A percentile compares a stretch with the other conserved stretches of the same genome.
phyloP scores from a whole-genome alignment of 2,888 invertebrate genomes.

The Amaurobius ferox region DNA sequence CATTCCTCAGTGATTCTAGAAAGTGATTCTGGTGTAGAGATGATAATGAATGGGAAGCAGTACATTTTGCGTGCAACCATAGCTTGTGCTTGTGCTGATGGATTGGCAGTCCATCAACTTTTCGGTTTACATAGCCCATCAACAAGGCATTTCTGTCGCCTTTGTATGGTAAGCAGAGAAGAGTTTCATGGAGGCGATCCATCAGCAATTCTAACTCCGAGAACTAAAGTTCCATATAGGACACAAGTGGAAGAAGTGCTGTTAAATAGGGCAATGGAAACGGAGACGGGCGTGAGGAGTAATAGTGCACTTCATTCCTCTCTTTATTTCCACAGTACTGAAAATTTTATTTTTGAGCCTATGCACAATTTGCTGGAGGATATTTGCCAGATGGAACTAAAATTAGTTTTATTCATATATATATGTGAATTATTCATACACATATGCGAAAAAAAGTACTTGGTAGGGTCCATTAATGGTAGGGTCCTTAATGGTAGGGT shows the following conservation, averaged over 20 bases:
- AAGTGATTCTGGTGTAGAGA: background rate
- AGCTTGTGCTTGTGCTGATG: background rate
- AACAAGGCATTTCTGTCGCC: slow-evolving; percentile 1
- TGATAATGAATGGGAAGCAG: background rate
- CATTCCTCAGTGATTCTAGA: background rate
- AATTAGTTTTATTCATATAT: too few species aligned
- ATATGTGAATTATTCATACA: background rate
- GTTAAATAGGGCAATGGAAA: too few species aligned
- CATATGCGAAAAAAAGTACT: background rate
- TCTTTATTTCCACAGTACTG: background rate
- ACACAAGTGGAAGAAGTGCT: too few species aligned
- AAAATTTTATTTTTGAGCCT: background rate
- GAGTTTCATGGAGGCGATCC: background rate
- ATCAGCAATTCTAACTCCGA: background rate
- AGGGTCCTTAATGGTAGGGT: background rate
- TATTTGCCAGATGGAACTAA: background rate
- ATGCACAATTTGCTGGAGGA: background rate
- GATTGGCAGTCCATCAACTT: background rate
- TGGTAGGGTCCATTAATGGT: background rate
- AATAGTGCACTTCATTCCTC: background rate
- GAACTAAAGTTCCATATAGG: background rate
- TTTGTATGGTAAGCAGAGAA: background rate
- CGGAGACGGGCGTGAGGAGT: background rate
- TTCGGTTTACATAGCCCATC: slow-evolving; percentile 4
- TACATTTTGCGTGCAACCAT: background rate